Base-by-base conservation (phyloP, 2,888 invertebrate species). In the Drosophila picticornis region DNA sequence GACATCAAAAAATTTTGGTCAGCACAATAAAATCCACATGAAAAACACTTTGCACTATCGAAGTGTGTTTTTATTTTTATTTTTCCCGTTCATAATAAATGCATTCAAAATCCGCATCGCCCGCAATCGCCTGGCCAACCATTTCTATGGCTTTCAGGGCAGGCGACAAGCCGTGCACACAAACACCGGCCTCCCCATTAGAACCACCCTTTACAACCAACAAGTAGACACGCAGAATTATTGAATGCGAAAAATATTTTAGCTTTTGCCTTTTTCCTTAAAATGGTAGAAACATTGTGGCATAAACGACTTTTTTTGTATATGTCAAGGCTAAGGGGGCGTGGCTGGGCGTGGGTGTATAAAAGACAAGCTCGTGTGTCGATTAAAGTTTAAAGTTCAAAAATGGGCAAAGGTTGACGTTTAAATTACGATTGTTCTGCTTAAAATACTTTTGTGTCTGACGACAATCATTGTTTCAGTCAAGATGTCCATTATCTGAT, bases 11-110 rank as follows among this genome's bases (percentile, higher is more conserved):
- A 48, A 25, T 16, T 56, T 53, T 60, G 46, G 16, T 46, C 31
- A 51, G 27, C 36, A 55, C 64, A 63, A 72, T 71, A 70, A 80
- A 76, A 59, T 55, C 52, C 63, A 73, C 77, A 85, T 86, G 71
- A 75, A 85, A 82, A 69, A 69, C 73, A 63, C 78, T 88, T 68
- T 75, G 67, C 62, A 57, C 70, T 76, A 69, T 71, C 51, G 71
- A 36, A 60, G 55, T 50, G 69, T 19, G 2, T 11, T 25, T 53
- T 25, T 43, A 19, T 29, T 50, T 19, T 19, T 29, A n/a, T 1
- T 22, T 25, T 25, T 25, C 46, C 9, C 36, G 25, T 50, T 67
- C 78, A 80, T 80, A 73, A 75, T 66, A 68, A 77, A 76, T 81
- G 87, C 77, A 77, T 66, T 53, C 53, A 59, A 71, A 71, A 73